Evolutionary conservation across 2,888 invertebrate species (phyloP), one percentile per base, ranked within the genome.

Genomic region (Pollenia angustigena): DNA sequence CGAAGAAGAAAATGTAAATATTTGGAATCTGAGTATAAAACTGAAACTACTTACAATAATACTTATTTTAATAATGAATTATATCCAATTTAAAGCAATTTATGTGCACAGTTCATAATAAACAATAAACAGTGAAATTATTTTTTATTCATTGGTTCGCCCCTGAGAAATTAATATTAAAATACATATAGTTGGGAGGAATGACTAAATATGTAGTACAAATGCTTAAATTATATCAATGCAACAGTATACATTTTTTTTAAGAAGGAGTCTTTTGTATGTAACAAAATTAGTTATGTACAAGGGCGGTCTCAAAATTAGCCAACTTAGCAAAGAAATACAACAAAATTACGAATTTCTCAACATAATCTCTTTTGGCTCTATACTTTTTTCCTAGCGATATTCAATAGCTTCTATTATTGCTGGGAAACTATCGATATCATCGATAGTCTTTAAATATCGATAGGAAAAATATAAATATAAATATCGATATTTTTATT

Each of bases 1-100:
- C 40, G 16, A 69, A 52, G 54, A 69, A 68, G 8, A 32, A 32
- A 32, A 32, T 32, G 32, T 6, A 76, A 69, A 56, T 60, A 76
- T 69, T 69, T 60, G 44, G n/a, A 75, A 66, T 74, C 46, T 16
- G 48, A 16, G 18, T 71, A 80, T 64, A 50, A 64, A 18, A 52
- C 46, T 78, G 44, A 56, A 68, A 78, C 71, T 69, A 54, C 50
- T 72, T 62, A 14, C 52, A 71, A 82, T 76, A 54, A 64, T 69
- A 69, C 40, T 69, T 83, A 50, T 62, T 78, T 69, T 76, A 62
- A 66, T 82, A 60, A 76, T 69, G 48, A 44, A 75, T 71, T 64
- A 44, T 71, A 71, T 71, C 78, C 71, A 84, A 84, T 79, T 78
- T 79, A 78, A 84, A 68, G 78, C 50, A 84, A 74, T 84, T 81